Evolutionary conservation across 2,888 invertebrate species (phyloP).

Genomic region (Hymenopus coronatus): DNA sequence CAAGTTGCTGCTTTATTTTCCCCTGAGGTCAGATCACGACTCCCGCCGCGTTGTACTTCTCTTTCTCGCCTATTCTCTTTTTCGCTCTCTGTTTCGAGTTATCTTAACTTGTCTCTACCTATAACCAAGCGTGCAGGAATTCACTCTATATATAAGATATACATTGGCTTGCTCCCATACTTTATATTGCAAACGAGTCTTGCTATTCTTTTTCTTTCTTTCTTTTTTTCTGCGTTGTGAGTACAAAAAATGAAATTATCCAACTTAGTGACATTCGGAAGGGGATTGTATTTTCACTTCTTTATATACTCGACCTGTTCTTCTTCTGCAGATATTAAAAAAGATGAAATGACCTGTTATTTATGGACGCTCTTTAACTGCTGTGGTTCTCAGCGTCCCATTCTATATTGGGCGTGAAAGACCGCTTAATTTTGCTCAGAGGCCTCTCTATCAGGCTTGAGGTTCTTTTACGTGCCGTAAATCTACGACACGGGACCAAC

Average conservation of each 20-base stretch:
- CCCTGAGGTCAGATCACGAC: background rate
- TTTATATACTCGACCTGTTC: background rate
- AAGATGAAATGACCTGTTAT: too few relatives aligned
- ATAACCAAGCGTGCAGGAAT: background rate
- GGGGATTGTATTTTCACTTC: background rate
- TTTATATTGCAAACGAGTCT: background rate
- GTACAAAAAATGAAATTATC: background rate
- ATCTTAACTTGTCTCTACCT: background rate
- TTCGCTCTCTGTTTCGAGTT: background rate
- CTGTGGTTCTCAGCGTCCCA: too few relatives aligned
- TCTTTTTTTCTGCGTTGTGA: background rate
- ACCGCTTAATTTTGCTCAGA: too few relatives aligned
- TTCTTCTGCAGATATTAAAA: background rate
- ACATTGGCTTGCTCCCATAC: background rate
- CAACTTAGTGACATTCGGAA: background rate
- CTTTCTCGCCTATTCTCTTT: background rate
- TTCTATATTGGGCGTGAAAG: too few relatives aligned
- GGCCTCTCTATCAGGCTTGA: too few relatives aligned
- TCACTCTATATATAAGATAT: background rate
- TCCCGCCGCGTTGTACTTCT: background rate
- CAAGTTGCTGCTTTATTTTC: background rate
- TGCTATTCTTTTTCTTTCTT: too few relatives aligned
- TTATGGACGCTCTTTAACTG: too few relatives aligned
- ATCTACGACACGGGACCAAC: too few relatives aligned
- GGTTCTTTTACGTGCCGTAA: too few relatives aligned